phyloP scores from a whole-genome alignment of 2,113 vertebrate genomes.

The Porphyrio hochstetteri region DNA sequence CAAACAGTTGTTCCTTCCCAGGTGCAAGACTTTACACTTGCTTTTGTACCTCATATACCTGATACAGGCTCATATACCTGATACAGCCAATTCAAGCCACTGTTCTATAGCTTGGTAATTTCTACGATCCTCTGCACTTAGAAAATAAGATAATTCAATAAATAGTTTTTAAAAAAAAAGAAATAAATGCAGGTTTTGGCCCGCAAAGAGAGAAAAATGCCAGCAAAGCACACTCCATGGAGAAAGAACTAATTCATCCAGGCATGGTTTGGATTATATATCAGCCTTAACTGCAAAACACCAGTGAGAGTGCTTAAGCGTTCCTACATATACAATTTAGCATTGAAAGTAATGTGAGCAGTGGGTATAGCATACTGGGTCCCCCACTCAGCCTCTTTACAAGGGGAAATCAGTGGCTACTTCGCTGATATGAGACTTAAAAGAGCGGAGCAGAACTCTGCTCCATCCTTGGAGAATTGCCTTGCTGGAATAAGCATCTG shows the following conservation, averaged over 20 bases:
- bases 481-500: background rate
- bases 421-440: background rate
- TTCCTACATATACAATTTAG: background rate
- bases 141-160: background rate
- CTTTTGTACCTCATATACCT: too few relatives aligned
- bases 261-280: background rate
- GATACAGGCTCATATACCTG: too few relatives aligned
- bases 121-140: background rate
- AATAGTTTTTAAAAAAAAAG: background rate
- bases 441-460: background rate
- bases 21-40: too few relatives aligned
- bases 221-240: background rate
- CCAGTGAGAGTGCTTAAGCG: background rate
- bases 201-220: background rate
- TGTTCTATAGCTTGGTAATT: background rate
- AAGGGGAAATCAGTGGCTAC: background rate
- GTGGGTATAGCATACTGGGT: background rate
- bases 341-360: background rate
- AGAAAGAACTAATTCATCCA: background rate
- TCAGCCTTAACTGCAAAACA: background rate
- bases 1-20: too few relatives aligned
- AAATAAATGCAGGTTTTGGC: background rate
- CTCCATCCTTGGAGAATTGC: background rate
- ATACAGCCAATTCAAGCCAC: background rate
- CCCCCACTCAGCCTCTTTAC: background rate